Base-by-base conservation (phyloP, 2,888 invertebrate genomes). In the Tiphia femorata region DNA sequence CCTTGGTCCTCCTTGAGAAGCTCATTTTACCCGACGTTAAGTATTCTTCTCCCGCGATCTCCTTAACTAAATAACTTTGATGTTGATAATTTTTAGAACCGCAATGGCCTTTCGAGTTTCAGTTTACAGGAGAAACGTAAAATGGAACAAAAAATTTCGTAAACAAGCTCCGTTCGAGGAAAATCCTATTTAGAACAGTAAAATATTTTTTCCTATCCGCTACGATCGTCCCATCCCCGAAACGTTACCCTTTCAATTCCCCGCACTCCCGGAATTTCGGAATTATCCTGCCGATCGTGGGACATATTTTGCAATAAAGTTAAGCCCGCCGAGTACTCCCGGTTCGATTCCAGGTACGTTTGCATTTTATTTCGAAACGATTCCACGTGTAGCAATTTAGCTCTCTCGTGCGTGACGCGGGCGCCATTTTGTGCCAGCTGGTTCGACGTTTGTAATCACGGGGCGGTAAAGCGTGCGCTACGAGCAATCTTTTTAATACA, bases 401-500 rank as follows among this genome's bases (percentile, higher is more conserved):
- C 57, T 41, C 51, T 25, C 44, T 21, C 7, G 29, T 35, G 50
- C 40, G 46, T 20, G 44, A 59, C 33, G 40, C n/a, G n/a, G n/a
- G 47, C 50, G 58, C 46, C 57, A 55, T 64, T 59, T 49, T 43
- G 53, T 49, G 59, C 59, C 59, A 63, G 51, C 60, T 68, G 65
- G 59, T 59, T 53, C 65, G 55, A 68, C 57, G 50, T 62, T 64
- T 30, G 62, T 64, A 59, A 64, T 67, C 59, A 58, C 44, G 50
- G 40, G 29, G 41, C 58, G 47, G 51, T 37, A 51, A 62, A 64
- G 35, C 48, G 44, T 44, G 33, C 33, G 37, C 38, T 37, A 5
- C 52, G 25, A 21, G 12, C 25, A 25, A 27, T 55, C 44, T 33
- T 55, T 55, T 58, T 55, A 58, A 55, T 41, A 41, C 49, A 33